A percentile compares a stretch with the other conserved stretches of the same genome.
These are phyloP conservation scores for Cataglyphis hispanica DNA, from an alignment of 1,140 invertebrate species.

Conservation along the genomic window DNA sequence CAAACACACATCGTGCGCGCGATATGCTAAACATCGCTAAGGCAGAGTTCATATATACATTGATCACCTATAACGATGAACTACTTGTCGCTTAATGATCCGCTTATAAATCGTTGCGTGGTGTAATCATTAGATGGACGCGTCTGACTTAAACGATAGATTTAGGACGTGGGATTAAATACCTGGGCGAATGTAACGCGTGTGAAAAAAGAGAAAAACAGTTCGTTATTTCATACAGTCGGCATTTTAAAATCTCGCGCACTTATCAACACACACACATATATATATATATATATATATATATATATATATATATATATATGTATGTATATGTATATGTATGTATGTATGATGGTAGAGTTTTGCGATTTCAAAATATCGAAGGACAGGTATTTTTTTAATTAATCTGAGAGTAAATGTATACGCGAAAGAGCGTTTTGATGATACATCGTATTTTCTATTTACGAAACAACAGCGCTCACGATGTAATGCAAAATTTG, in stretches of 20 bases:
- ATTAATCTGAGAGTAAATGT: slow-evolving; percentile 23
- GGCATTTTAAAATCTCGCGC: slow-evolving; percentile 28
- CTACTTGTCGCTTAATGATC: slow-evolving; percentile 36
- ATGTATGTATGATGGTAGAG: slow-evolving; percentile 6
- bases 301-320: no score
- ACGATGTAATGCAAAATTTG: neutral
- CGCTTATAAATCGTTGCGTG: slow-evolving; percentile 29
- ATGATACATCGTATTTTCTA: neutral
- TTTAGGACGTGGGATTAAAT: slow-evolving; percentile 42
- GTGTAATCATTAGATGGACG: slow-evolving; percentile 12
- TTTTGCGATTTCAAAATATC: slow-evolving; percentile 30
- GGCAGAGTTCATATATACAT: neutral
- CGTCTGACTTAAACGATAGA: slow-evolving; percentile 27
- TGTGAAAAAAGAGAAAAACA: neutral
- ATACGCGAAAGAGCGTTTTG: slow-evolving; percentile 8
- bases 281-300: no score
- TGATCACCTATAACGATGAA: slow-evolving; percentile 10
- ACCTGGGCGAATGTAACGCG: neutral
- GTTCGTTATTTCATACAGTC: slow-evolving; percentile 38
- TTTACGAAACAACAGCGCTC: neutral
- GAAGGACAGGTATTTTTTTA: slow-evolving; percentile 27
- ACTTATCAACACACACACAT: neutral
- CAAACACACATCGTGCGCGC: slow-evolving; percentile 38
- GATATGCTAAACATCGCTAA: slow-evolving; percentile 23
- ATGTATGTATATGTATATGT: no score